These are phyloP conservation scores for Drosophila anceps DNA, from an alignment of 2,888 invertebrate species.

Conservation along the genomic window DNA sequence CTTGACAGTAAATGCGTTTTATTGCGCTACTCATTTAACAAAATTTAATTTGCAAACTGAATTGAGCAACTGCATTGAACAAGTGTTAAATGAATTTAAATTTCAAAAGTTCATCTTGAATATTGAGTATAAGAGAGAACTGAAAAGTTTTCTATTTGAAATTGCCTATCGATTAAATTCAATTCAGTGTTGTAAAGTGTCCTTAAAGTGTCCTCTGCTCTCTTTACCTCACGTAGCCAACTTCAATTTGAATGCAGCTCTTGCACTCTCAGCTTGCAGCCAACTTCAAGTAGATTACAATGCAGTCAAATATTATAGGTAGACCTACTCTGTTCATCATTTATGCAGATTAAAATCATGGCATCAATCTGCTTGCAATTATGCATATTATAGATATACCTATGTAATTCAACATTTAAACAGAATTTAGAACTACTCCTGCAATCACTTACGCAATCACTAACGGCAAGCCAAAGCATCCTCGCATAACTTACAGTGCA, in stretches of 20 bases:
- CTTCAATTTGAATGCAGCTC: not conserved
- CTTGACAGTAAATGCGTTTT: conserved; percentile 82
- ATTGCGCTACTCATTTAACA: conserved; percentile 81
- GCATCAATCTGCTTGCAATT: too few relatives aligned
- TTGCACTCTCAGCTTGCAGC: not conserved
- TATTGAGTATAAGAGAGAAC: not conserved
- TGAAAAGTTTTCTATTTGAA: not conserved
- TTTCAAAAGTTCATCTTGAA: not conserved
- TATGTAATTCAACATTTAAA: too few relatives aligned
- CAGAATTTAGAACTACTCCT: too few relatives aligned
- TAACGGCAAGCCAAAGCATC: not conserved
- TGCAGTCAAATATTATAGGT: not conserved
- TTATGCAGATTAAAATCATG: too few relatives aligned
- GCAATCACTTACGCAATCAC: too few relatives aligned
- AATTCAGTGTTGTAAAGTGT: not conserved
- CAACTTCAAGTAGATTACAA: not conserved
- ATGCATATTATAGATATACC: not conserved
- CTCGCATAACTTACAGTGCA: not conserved
- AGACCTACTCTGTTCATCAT: not conserved
- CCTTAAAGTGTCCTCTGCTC: not conserved
- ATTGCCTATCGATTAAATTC: not conserved
- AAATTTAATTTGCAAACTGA: conserved; percentile 71
- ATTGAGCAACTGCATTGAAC: not conserved
- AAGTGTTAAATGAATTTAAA: conserved; percentile 30
- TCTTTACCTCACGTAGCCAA: not conserved